Conservation (phyloP, 2,888 invertebrate species). For the Scaptomyza polygonia region DNA sequence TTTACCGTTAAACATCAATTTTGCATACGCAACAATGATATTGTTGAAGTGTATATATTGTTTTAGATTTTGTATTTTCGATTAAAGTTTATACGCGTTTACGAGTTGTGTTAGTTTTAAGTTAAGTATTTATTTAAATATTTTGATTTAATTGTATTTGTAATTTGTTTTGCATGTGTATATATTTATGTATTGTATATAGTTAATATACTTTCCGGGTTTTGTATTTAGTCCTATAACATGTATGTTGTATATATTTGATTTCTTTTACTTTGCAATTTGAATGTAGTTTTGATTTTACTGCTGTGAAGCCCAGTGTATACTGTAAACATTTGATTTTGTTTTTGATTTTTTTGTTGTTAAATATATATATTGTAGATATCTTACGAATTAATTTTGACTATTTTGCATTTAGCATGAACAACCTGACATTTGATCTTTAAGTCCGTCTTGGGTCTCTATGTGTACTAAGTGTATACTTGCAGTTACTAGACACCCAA, state of each 20-base stretch:
- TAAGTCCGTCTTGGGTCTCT: slow-evolving; percentile 49
- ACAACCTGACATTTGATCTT: slow-evolving; percentile 61
- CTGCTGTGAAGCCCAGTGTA: slow-evolving; percentile 83
- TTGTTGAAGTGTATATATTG: slow-evolving; percentile 24
- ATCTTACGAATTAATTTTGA: slow-evolving; percentile 37
- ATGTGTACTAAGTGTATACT: slow-evolving; percentile 26
- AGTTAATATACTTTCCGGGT: slow-evolving; percentile 32
- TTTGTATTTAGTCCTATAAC: slow-evolving; percentile 13
- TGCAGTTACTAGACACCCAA: slow-evolving; percentile 52
- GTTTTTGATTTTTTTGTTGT: slow-evolving; percentile 6
- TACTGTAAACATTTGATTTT: slow-evolving; percentile 75
- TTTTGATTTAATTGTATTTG: slow-evolving; percentile 13
- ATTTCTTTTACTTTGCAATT: slow-evolving; percentile 40
- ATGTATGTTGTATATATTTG: slow-evolving; percentile 42
- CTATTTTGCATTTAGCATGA: slow-evolving; percentile 48
- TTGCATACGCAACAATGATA: slow-evolving; percentile 24
- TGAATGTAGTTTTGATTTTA: slow-evolving; percentile 82
- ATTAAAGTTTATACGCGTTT: slow-evolving; percentile 35
- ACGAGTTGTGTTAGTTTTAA: slow-evolving; percentile 16
- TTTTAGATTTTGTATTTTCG: slow-evolving; percentile 29
- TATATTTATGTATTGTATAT: slow-evolving; percentile 35
- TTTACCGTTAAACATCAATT: slow-evolving; percentile 9
- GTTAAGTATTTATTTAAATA: slow-evolving; percentile 26
- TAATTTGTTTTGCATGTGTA: slow-evolving; percentile 15
- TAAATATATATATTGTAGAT: slow-evolving; percentile 21